Conservation (phyloP, 2,888 invertebrate species). For the Cerceris ruficornis region DNA sequence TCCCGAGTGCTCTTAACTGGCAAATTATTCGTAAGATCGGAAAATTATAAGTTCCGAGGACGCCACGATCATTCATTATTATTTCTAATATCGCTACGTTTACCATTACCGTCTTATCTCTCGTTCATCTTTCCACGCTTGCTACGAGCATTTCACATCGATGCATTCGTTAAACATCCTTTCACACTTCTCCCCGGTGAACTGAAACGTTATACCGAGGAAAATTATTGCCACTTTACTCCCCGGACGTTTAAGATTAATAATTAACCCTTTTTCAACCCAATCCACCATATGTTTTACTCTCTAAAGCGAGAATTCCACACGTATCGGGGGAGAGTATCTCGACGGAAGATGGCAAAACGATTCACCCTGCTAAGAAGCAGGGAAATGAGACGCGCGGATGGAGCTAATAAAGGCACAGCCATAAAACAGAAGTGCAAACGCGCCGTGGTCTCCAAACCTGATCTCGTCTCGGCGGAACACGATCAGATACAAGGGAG, state of each 20-base stretch:
- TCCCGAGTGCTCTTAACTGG: neutral
- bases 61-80: no score
- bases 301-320: neutral
- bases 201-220: no score
- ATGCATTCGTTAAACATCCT: no score
- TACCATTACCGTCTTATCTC: no score
- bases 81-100: no score
- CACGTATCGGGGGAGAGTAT: neutral
- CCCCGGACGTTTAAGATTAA: no score
- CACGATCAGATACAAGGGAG: constrained; percentile 35
- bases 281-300: neutral
- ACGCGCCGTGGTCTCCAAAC: constrained; percentile 30
- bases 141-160: no score
- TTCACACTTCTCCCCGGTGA: no score
- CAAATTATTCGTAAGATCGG: neutral
- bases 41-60: neutral
- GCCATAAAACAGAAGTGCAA: constrained; percentile 48
- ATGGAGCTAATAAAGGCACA: constrained; percentile 43
- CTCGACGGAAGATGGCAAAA: neutral
- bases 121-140: no score
- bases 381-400: constrained; percentile 44
- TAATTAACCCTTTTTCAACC: no score
- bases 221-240: no score
- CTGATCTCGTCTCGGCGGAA: constrained; percentile 32
- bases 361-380: constrained; percentile 6